Evolutionary conservation across 2,888 invertebrate species (phyloP).

Genomic region (Malachius bipustulatus): DNA sequence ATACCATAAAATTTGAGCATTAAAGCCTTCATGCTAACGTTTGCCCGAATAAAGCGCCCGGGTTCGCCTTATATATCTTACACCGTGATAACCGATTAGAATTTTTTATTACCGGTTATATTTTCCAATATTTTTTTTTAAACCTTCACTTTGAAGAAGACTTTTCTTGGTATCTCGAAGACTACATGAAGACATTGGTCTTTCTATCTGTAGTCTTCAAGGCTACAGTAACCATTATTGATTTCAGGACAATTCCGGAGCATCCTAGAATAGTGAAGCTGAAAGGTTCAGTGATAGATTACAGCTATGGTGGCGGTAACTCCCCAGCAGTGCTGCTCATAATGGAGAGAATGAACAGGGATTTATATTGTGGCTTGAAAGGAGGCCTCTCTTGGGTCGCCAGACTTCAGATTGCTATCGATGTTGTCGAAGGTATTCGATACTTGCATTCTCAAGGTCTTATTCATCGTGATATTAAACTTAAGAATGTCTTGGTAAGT

Average conservation of each 20-base stretch:
- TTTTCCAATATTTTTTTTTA: too few species aligned
- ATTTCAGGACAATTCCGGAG: conserved; percentile 60
- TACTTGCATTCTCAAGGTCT: conserved; percentile 81
- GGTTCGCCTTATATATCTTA: too few species aligned
- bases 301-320: conserved; percentile 56
- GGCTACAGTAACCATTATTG: conserved; percentile 9
- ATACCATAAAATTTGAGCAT: too few species aligned
- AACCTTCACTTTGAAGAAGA: too few species aligned
- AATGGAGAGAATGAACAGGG: conserved; percentile 60
- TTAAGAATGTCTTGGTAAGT: conserved; percentile 73
- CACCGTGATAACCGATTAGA: too few species aligned
- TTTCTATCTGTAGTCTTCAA: too few species aligned
- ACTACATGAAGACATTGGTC: too few species aligned
- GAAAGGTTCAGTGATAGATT: conserved; percentile 70
- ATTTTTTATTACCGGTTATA: too few species aligned
- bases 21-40: too few species aligned
- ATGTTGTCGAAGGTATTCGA: conserved; percentile 77
- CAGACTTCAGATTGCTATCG: conserved; percentile 61
- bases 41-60: too few species aligned
- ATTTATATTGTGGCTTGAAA: conserved; percentile 66
- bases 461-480: conserved; percentile 79
- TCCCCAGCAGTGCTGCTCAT: conserved; percentile 69
- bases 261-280: conserved; percentile 69
- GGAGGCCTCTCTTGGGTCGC: conserved; percentile 46
- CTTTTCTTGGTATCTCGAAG: too few species aligned